Conservation (phyloP, 2,113 vertebrate species). For the Raja brachyura region DNA sequence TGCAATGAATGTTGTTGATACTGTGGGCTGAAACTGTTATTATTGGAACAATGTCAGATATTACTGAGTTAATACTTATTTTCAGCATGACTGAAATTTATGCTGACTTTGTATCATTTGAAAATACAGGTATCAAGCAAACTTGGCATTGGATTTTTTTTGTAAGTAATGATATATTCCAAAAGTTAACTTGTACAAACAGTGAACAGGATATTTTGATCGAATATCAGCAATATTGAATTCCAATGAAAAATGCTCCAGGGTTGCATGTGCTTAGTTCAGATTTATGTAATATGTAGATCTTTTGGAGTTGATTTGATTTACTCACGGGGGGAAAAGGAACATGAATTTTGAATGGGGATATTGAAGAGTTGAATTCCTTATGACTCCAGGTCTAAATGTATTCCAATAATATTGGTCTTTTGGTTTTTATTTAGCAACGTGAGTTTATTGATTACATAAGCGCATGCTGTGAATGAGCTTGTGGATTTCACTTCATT, state of each 20-base stretch:
- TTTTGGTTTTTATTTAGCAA: not conserved
- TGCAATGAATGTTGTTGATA: constrained; percentile 32
- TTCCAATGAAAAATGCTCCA: constrained; percentile 19
- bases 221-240: constrained; percentile 31
- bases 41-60: constrained; percentile 28
- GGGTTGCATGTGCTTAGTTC: constrained; percentile 23
- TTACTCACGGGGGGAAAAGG: not conserved
- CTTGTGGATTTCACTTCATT: too few relatives aligned
- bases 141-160: constrained; percentile 30
- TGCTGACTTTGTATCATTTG: constrained; percentile 29
- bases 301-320: constrained; percentile 15
- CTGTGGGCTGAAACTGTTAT: constrained; percentile 31
- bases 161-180: constrained; percentile 34
- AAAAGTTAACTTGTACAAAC: constrained; percentile 36
- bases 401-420: not conserved
- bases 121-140: constrained; percentile 37
- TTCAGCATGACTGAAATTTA: constrained; percentile 16
- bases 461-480: too few relatives aligned
- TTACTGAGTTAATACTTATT: constrained; percentile 34
- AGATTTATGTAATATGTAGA: constrained; percentile 18
- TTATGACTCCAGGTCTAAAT: too few relatives aligned
- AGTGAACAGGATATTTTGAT: constrained; percentile 36
- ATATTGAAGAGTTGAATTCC: constrained; percentile 6
- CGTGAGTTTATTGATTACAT: not conserved
- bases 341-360: not conserved